These are phyloP conservation scores for Lophura nycthemera DNA, from an alignment of 2,113 vertebrate species.

Conservation along the genomic window DNA sequence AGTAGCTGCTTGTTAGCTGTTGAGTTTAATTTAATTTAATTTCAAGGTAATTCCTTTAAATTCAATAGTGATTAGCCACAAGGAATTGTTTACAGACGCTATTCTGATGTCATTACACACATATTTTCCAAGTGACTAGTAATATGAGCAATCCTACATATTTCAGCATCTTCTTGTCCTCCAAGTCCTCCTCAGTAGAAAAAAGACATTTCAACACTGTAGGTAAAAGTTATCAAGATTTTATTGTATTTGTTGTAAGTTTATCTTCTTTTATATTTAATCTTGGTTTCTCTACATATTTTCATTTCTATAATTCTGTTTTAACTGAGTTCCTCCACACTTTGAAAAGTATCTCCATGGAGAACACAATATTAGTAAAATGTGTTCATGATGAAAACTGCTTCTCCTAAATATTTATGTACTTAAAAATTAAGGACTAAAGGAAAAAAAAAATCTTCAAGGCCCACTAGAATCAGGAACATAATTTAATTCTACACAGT, in stretches of 20 bases:
- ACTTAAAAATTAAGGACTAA: not conserved
- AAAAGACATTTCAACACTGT: not conserved
- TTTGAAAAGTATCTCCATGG: not conserved
- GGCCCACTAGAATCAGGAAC: not conserved
- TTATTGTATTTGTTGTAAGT: not conserved
- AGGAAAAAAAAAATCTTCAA: not conserved
- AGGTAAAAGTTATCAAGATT: not conserved
- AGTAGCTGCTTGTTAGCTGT: not conserved
- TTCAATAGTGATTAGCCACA: not conserved
- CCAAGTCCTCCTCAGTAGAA: not conserved
- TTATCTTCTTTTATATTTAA: not conserved
- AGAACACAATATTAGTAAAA: not conserved
- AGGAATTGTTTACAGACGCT: not conserved
- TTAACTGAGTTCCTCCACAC: not conserved
- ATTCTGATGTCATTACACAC: not conserved
- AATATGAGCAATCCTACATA: not conserved
- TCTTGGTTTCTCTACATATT: not conserved
- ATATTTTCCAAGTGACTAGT: not conserved
- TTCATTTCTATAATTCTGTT: not conserved
- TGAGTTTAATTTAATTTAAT: not conserved
- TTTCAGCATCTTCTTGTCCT: not conserved
- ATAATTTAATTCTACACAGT: not conserved
- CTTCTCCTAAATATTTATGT: not conserved
- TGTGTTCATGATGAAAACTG: not conserved
- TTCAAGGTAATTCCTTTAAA: not conserved